These are phyloP conservation scores for Chanos chanos DNA, from an alignment of 2,797 vertebrate genomes.

Conservation along the genomic window DNA sequence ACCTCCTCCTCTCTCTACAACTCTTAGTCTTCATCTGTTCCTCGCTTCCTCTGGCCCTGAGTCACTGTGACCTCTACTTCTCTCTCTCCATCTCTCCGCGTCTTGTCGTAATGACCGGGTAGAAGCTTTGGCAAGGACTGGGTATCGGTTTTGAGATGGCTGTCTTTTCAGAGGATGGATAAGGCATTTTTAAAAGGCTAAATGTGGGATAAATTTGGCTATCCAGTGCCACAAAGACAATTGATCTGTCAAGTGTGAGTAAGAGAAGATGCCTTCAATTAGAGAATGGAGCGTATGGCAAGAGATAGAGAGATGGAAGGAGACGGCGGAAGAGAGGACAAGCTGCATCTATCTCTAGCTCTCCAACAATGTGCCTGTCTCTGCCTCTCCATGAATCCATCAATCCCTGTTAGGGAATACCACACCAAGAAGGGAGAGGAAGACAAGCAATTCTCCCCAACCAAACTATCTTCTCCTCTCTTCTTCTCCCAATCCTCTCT, in stretches of 20 bases:
- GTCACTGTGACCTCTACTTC: conserved; percentile 22
- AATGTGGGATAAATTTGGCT: conserved; percentile 38
- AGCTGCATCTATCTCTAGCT: conserved; percentile 45
- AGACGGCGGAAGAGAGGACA: conserved; percentile 28
- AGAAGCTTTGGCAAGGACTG: not conserved
- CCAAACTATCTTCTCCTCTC: not conserved
- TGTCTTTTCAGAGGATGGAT: conserved; percentile 22
- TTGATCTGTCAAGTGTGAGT: conserved; percentile 45
- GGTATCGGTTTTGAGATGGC: conserved; percentile 2
- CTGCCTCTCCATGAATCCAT: conserved; percentile 57
- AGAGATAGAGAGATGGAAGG: conserved; percentile 14
- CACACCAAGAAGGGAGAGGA: conserved; percentile 63
- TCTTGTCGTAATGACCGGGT: conserved; percentile 4
- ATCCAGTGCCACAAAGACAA: conserved; percentile 37
- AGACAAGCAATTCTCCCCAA: conserved; percentile 57
- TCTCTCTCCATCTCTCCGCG: conserved; percentile 8
- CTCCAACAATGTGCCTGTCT: conserved; percentile 46
- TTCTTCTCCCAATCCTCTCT: not conserved
- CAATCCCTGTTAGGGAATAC: conserved; percentile 63
- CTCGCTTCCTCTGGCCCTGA: conserved; percentile 12
- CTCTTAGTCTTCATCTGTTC: conserved; percentile 6
- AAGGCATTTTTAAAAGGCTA: conserved; percentile 36
- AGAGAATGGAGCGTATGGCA: conserved; percentile 19
- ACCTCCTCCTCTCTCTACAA: not conserved
- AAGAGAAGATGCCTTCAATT: conserved; percentile 37